phyloP scores from a whole-genome alignment of 2,797 vertebrate genomes.

The Tiaroga cobitis region DNA sequence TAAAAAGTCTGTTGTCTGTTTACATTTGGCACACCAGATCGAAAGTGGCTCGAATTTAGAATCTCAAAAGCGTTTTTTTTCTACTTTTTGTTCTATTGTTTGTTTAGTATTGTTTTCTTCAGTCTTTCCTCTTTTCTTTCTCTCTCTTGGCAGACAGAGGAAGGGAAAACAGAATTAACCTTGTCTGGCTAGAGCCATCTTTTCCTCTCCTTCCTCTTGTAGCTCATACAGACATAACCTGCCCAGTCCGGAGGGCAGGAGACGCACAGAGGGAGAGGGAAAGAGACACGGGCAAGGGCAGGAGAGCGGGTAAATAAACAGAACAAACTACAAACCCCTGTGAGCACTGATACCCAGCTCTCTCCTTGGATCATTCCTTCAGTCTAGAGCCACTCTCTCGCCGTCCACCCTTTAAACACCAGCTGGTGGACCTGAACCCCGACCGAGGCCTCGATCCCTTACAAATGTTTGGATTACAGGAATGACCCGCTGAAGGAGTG shows the following conservation, averaged over 20 bases:
- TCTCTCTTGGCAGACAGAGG: constrained; percentile 19
- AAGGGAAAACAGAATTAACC: constrained; percentile 40
- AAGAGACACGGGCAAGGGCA: neutral
- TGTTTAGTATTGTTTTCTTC: neutral
- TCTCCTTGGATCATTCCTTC: constrained; percentile 26
- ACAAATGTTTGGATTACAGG: constrained; percentile 38
- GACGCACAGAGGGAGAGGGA: constrained; percentile 26
- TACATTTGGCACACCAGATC: neutral
- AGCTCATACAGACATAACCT: constrained; percentile 65
- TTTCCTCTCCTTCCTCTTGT: constrained; percentile 57
- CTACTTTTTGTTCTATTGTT: neutral
- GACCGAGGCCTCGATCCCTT: constrained; percentile 16
- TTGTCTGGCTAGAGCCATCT: constrained; percentile 26
- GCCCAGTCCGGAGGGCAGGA: constrained; percentile 1
- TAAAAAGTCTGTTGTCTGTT: neutral
- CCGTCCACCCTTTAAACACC: constrained; percentile 10
- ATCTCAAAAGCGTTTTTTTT: neutral
- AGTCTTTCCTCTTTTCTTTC: neutral
- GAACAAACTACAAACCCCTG: constrained; percentile 35
- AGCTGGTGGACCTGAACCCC: constrained; percentile 22
- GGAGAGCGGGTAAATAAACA: constrained; percentile 41
- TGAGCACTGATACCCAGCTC: constrained; percentile 42
- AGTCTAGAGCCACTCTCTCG: constrained; percentile 2
- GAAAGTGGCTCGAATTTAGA: neutral
- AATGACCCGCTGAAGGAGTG: constrained; percentile 38